A percentile compares a stretch with the other conserved stretches of the same genome.
Conservation (phyloP, 2,113 vertebrate genomes). For the Clarias gariepinus region DNA sequence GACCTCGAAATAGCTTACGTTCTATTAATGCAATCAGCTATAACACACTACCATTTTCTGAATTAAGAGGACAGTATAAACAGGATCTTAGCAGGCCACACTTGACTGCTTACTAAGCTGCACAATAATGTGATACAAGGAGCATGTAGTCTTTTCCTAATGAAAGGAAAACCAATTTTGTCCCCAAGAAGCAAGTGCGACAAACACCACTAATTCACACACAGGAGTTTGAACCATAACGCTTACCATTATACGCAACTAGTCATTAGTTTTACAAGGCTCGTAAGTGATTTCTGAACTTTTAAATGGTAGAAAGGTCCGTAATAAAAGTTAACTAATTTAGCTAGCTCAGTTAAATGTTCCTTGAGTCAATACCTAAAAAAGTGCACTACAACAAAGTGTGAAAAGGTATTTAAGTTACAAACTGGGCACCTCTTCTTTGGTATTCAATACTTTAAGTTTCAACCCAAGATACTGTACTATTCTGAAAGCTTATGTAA, state of each 20-base stretch:
- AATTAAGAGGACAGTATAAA: neutral
- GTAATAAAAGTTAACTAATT: neutral
- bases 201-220: neutral
- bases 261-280: neutral
- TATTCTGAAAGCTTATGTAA: constrained; percentile 1
- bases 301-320: neutral
- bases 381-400: neutral
- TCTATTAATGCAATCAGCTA: neutral
- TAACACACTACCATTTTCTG: neutral
- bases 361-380: neutral
- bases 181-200: neutral
- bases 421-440: neutral
- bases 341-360: neutral
- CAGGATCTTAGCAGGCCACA: neutral
- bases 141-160: neutral
- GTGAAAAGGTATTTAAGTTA: neutral
- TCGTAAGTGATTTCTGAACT: neutral
- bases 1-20: neutral
- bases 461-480: neutral
- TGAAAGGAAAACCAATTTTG: constrained; percentile 8
- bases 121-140: neutral
- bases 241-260: neutral
- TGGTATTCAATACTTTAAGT: neutral
- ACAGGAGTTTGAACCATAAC: constrained; percentile 5
- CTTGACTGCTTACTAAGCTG: neutral